These are phyloP conservation scores for Fundulus diaphanus DNA, from an alignment of 2,797 vertebrate genomes.

Conservation along the genomic window DNA sequence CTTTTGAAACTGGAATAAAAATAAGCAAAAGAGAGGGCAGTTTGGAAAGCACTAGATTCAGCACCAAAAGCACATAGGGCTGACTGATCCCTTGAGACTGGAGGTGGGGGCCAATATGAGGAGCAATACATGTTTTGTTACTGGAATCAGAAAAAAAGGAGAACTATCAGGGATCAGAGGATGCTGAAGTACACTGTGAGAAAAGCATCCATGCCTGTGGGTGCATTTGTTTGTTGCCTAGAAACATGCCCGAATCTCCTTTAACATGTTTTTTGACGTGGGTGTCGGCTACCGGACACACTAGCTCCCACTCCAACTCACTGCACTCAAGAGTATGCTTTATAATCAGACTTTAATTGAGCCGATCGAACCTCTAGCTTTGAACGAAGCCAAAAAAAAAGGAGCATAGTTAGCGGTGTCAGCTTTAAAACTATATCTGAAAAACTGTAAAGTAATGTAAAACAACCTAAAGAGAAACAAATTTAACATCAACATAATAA, in stretches of 20 bases:
- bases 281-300: slow-evolving; percentile 52
- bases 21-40: slow-evolving; percentile 27
- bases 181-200: slow-evolving; percentile 45
- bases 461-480: no score
- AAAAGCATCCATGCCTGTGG: slow-evolving; percentile 42
- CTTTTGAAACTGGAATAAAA: slow-evolving; percentile 44
- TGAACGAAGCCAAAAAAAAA: slow-evolving; percentile 25
- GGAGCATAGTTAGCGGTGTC: no score
- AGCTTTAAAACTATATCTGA: no score
- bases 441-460: no score
- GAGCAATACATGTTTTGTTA: slow-evolving; percentile 62
- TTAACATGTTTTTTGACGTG: slow-evolving; percentile 54
- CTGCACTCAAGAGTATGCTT: slow-evolving; percentile 40
- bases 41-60: slow-evolving; percentile 36
- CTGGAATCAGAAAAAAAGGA: slow-evolving; percentile 59
- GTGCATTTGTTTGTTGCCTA: slow-evolving; percentile 66
- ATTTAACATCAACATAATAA: no score
- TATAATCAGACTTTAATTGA: slow-evolving; percentile 44
- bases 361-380: slow-evolving; percentile 34
- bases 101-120: slow-evolving; percentile 59
- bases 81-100: slow-evolving; percentile 51
- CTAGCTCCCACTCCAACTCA: slow-evolving; percentile 62
- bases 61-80: slow-evolving; percentile 34
- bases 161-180: slow-evolving; percentile 59
- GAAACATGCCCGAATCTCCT: slow-evolving; percentile 62